Percentiles rank a stretch among this genome's conserved stretches.
Evolutionary conservation across 2,888 invertebrate species (phyloP).

Genomic region (Argynnis bischoffii): DNA sequence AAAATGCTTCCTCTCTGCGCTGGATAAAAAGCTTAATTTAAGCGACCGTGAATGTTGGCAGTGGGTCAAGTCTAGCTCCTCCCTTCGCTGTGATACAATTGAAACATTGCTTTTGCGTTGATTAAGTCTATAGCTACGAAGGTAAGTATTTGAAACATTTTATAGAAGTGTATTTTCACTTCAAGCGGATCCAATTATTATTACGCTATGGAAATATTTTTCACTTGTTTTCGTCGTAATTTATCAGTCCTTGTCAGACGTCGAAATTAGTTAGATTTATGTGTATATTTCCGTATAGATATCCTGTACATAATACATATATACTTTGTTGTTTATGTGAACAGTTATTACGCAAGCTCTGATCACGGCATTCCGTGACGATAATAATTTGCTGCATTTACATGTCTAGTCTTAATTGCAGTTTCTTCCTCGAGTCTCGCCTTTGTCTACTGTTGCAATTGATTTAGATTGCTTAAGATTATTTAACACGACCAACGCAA

Average conservation of each 20-base stretch:
- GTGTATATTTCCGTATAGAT: constrained; percentile 10
- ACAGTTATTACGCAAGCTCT: constrained; percentile 34
- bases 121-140: neutral
- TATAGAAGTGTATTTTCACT: no score
- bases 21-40: constrained; percentile 20
- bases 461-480: constrained; percentile 40
- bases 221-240: no score
- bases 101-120: constrained; percentile 9
- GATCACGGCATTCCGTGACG: constrained; percentile 52
- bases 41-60: constrained; percentile 58
- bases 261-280: neutral
- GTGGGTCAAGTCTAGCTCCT: constrained; percentile 61
- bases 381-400: constrained; percentile 59
- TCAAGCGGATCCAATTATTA: no score
- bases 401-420: constrained; percentile 56
- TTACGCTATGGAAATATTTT: no score
- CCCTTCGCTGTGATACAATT: constrained; percentile 30
- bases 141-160: no score
- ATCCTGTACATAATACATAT: constrained; percentile 32
- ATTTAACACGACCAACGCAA: constrained; percentile 32
- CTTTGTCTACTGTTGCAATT: constrained; percentile 52
- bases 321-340: constrained; percentile 14
- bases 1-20: constrained; percentile 4
- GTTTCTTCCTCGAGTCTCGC: constrained; percentile 61
- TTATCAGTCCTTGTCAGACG: no score